Percentiles rank a stretch among this genome's conserved stretches.
Evolutionary conservation across 2,113 vertebrate genomes (phyloP).

Genomic region (Xenopus borealis): DNA sequence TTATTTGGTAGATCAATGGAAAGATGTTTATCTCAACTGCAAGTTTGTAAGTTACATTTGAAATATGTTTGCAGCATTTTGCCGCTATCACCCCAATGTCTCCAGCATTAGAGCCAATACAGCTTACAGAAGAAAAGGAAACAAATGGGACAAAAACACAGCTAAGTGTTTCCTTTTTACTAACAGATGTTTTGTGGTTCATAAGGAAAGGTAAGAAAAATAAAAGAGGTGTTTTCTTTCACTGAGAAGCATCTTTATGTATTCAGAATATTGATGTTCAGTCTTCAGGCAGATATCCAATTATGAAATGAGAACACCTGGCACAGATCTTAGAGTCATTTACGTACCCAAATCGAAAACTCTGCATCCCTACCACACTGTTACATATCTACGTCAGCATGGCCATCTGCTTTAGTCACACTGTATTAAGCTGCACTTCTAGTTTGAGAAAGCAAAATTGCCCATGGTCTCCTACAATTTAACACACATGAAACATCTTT

Average conservation of each 20-base stretch:
- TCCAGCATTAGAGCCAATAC: too few species aligned
- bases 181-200: conserved; percentile 35
- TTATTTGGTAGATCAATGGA: too few species aligned
- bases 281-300: conserved; percentile 37
- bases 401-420: conserved; percentile 34
- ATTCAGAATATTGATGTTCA: conserved; percentile 33
- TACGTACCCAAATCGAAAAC: conserved; percentile 32
- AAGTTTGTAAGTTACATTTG: too few species aligned
- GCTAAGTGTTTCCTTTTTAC: conserved; percentile 3
- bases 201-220: conserved; percentile 12
- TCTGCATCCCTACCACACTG: conserved; percentile 3
- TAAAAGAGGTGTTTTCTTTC: conserved; percentile 14
- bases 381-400: conserved; percentile 23
- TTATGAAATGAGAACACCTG: conserved; percentile 32
- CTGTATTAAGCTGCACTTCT: neutral
- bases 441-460: too few species aligned
- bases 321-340: conserved; percentile 26
- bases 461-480: too few species aligned
- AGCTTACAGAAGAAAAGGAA: too few species aligned
- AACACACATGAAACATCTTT: too few species aligned
- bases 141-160: too few species aligned
- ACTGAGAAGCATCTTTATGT: conserved; percentile 20
- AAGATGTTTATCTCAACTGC: too few species aligned
- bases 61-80: too few species aligned
- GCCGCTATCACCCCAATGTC: too few species aligned